These are phyloP conservation scores for Pseudomugil gertrudae DNA, from an alignment of 2,797 vertebrate genomes.

Conservation along the genomic window DNA sequence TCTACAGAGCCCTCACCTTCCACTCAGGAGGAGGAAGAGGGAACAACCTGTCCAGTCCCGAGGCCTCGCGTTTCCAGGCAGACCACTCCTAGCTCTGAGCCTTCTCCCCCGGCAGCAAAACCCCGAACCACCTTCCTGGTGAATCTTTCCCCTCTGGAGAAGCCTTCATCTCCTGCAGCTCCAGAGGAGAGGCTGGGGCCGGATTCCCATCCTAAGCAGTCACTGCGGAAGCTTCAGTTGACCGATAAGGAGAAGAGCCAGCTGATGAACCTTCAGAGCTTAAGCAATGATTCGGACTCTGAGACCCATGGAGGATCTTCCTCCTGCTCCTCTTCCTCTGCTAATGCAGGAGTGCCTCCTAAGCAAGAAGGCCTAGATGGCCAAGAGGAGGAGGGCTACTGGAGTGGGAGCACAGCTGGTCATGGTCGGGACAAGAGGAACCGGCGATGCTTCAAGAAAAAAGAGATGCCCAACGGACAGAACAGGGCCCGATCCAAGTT, in stretches of 20 bases:
- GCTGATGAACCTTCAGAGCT: conserved; percentile 80
- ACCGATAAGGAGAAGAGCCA: conserved; percentile 78
- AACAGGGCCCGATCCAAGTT: conserved; percentile 80
- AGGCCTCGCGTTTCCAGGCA: conserved; percentile 66
- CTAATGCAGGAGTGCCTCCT: conserved; percentile 57
- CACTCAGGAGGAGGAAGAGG: conserved; percentile 5
- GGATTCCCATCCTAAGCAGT: conserved; percentile 70
- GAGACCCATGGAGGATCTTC: conserved; percentile 79
- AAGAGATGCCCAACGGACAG: conserved; percentile 70
- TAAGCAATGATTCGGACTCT: conserved; percentile 79
- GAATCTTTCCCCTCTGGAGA: conserved; percentile 14
- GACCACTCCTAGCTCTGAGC: conserved; percentile 35
- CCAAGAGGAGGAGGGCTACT: conserved; percentile 78
- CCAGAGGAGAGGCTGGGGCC: conserved; percentile 8
- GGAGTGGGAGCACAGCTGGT: conserved; percentile 70
- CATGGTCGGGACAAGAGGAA: conserved; percentile 70
- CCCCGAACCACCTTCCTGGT: conserved; percentile 68
- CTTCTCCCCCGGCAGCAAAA: conserved; percentile 69
- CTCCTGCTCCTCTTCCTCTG: conserved; percentile 80
- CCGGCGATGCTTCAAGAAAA: conserved; percentile 70
- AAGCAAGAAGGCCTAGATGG: conserved; percentile 67
- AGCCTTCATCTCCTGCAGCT: neutral
- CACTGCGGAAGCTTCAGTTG: conserved; percentile 82
- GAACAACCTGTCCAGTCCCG: conserved; percentile 58
- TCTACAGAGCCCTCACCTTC: conserved; percentile 7